Evolutionary conservation across 2,113 vertebrate genomes (phyloP), one percentile per base, ranked within the genome.

Genomic region (Oncorhynchus keta): DNA sequence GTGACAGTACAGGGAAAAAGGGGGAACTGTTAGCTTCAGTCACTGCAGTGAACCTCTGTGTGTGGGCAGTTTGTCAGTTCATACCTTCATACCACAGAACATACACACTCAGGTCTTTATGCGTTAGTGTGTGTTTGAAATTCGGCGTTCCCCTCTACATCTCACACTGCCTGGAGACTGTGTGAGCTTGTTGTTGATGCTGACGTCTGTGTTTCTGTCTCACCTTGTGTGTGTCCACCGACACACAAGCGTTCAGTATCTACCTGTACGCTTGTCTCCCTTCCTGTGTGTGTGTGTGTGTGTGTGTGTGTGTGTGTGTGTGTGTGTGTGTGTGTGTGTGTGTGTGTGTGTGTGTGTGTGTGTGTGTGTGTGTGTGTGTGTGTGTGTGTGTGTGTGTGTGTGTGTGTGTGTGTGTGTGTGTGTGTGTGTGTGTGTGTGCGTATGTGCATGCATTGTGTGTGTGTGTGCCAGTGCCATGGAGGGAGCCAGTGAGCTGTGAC

Each of bases 401-500:
- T 20, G 16, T 5, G 55, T 20, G 5, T 0, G 55, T 65, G 12
- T 16, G 26, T 14, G 24, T 16, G 64, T 5, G 24, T 16, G 62
- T 3, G 24, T 24, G 62, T 4, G 62, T 24, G 24, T 24, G 24
- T 24, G 24, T n/a, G n/a, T n/a, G n/a, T n/a, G 24, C 24, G 1
- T 24, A 2, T 9, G 62, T 24, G 24, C 28, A 9, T 32, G 22
- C 8, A 5, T 26, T n/a, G n/a, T n/a, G n/a, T n/a, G 22, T 67
- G 65, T 30, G 12, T 67, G 65, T 13, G 65, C 24, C 24, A 24
- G 24, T 24, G 24, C 24, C 24, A 26, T 20, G 65, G 59, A 9
- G 18, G 16, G 12, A 16, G 11, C 49, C 75, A 79, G 71, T 70
- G 68, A 69, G 30, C 75, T 70, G 80, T 79, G 79, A 81, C 67